Base-by-base conservation (phyloP, 2,888 invertebrate species). In the Helleia helle region DNA sequence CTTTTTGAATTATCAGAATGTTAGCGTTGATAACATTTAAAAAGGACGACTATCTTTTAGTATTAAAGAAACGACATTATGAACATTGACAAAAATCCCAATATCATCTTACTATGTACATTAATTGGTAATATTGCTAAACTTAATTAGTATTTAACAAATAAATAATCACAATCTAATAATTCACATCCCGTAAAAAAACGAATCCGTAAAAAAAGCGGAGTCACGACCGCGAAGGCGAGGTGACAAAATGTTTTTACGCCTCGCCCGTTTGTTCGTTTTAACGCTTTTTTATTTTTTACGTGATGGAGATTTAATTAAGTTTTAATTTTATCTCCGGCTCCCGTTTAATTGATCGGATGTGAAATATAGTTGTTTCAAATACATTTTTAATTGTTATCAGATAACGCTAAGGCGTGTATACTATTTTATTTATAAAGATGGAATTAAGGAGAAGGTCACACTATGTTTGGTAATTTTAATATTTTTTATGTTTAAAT, bases 231-330 rank as follows among this genome's bases (percentile, higher is more conserved):
- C 44, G 47, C 34, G 47, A 43, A 50, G n/a, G 49, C 49, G 48
- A 62, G 61, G 61, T 71, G 71, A 71, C 71, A 71, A 71, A 71
- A 65, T 69, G 70, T 63, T 71, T 68, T 70, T 69, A 71, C 71
- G 68, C 71, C 68, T 59, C 50, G 51, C 28, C 41, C 13, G 37
- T 44, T 46, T 47, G 47, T 51, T 58, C 52, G 51, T n/a, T 47
- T 55, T 56, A 48, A 46, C 34, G 49, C 54, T 54, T 54, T 54
- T 49, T 55, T 54, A 62, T 59, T 56, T 69, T 74, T n/a, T n/a
- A n/a, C n/a, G n/a, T n/a, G n/a, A 76, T 74, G 64, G 71, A 70
- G 65, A 68, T 80, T 81, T 81, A 79, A 81, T 80, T 80, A 80
- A 80, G 72, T 71, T 77, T 79, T 77, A 80, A 80, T 77, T 75